Base-by-base conservation (phyloP, 2,113 vertebrate species). In the Cinclus cinclus region DNA sequence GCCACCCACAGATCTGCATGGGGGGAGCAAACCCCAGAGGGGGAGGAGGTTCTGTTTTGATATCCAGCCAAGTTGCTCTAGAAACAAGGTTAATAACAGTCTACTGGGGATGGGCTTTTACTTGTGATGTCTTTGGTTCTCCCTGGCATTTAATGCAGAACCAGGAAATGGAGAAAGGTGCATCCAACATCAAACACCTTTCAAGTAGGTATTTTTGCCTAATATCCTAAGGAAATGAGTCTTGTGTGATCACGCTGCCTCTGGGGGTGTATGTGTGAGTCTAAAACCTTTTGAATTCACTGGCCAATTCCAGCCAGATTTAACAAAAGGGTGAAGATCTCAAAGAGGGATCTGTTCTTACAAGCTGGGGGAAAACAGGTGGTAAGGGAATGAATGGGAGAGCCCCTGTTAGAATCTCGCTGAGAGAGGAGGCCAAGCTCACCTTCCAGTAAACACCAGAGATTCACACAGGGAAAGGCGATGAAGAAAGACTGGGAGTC, bases 151-250 rank as follows among this genome's bases (percentile, higher is more conserved):
- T 86, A 79, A 56, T 33, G 4, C 93, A 94, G 80, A 83, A 93
- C 94, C 90, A 95, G 95, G 96, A 96, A 96, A 81, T 73, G 76
- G 88, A 96, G 93, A 53, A 50, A 78, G 92, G 47, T 24, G 79
- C 71, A 68, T 64, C 80, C 18, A 68, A 95, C 92, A 96, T 97
- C 96, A 96, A 96, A 96, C 83, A 95, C 76, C 73, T 96, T 81
- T 89, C 79, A 73, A 67, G 47, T 1, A 93, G 88, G 90, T 80
- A 41, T 92, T 94, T 96, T 96, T 96, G 89, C 95, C 88, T 97
- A 93, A 95, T 89, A 95, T 93, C 92, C 95, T 90, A 95, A 96
- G 95, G 96, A 97, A 97, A 96, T 92, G 90, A 96, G 89, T 0
- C 92, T 78, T 44, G 83, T 81, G 39, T 89, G 86, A 96, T 97